Evolutionary conservation across 1,140 invertebrate species (phyloP).

Genomic region (Diachasma alloeum): DNA sequence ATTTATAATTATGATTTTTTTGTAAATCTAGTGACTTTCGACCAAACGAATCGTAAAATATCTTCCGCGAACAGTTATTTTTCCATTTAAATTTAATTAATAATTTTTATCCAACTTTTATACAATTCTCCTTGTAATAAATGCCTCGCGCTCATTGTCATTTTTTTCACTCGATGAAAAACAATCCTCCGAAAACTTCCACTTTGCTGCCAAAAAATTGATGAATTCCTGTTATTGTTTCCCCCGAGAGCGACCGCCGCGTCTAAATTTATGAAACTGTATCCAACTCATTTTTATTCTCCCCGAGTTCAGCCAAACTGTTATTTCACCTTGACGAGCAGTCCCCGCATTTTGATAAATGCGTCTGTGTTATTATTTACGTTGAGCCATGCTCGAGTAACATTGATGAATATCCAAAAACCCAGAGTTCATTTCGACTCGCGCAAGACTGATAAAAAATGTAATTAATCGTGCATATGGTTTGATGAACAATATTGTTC

Average conservation of each 20-base stretch:
- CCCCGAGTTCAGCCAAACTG: background rate
- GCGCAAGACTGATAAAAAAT: background rate
- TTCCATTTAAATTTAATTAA: too few species aligned
- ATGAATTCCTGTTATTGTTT: too few species aligned
- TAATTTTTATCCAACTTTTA: too few species aligned
- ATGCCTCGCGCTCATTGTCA: too few species aligned
- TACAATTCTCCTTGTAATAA: too few species aligned
- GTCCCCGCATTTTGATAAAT: conserved; percentile 28
- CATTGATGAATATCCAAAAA: background rate
- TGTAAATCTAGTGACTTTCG: too few species aligned
- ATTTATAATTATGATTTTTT: too few species aligned
- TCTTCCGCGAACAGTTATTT: too few species aligned
- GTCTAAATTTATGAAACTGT: background rate
- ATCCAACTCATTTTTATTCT: conserved; percentile 4
- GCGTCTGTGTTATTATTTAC: conserved; percentile 36
- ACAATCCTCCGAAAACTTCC: too few species aligned
- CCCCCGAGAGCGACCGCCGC: background rate
- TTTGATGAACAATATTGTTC: background rate
- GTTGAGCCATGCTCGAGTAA: background rate
- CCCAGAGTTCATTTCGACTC: background rate
- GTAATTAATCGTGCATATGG: background rate
- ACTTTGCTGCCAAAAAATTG: background rate
- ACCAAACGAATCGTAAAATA: too few species aligned
- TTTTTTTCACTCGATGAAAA: too few species aligned
- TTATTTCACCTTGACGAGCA: conserved; percentile 21